Base-by-base conservation (phyloP, 1,140 invertebrate species). In the Phymastichus coffea region DNA sequence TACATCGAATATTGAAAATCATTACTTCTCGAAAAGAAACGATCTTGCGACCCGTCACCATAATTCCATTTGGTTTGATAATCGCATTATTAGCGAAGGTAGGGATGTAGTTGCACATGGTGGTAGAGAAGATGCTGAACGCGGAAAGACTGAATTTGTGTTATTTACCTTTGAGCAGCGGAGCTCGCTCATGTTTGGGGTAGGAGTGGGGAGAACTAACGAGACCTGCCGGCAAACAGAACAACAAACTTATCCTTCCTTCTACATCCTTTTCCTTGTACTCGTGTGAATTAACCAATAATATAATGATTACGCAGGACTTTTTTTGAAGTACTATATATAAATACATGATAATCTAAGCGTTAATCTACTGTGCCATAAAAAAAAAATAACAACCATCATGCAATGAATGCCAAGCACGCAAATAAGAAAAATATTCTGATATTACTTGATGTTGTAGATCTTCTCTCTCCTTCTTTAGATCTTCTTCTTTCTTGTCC, bases 391-490 rank as follows among this genome's bases (percentile, higher is more conserved):
- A 66, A 70, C 49, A 61, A 72, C 53, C 40, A 57, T 57, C 26
- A 3, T 64, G 52, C 66, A 58, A 67, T 60, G 64, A 57, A 61
- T 59, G 58, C 48, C 23, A 57, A 46, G 56, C 49, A 35, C 20
- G 9, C 33, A 40, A 22, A n/a, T n/a, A 46, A 41, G 30, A 57
- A 19, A 19, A 65, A 35, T n/a, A 23, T 40, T n/a, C n/a, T 37
- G 2, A 51, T 49, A 57, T 74, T 75, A 91, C 89, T 85, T 91
- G 89, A 47, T 85, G 83, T 57, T 85, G 80, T 30, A 90, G 73
- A 75, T 92, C 90, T 66, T 88, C 85, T 47, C 82, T 82, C 55
- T 90, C 88, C 35, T 79, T 80, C 57, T 84, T 85, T 25, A 83
- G 77, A 14, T 81, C 82, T 53, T 91, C 88, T 1, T 85, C 74